phyloP scores from a whole-genome alignment of 2,888 invertebrate species.

The Selenia dentaria region DNA sequence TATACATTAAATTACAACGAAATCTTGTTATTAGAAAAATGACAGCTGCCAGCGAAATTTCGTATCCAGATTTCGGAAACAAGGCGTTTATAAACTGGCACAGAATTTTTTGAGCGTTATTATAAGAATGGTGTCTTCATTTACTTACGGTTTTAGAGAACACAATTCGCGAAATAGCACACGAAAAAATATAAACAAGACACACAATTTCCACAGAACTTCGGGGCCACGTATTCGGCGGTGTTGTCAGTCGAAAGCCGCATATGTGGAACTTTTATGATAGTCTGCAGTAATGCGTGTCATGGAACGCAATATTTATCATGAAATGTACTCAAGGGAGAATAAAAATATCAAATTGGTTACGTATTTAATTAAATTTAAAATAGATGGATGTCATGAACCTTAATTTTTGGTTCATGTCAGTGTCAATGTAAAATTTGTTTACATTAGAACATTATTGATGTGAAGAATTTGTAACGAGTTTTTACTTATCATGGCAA shows the following conservation, averaged over 20 bases:
- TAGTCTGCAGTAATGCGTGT: constrained; percentile 38
- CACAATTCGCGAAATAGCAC: constrained; percentile 60
- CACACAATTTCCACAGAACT: constrained; percentile 63
- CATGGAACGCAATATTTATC: constrained; percentile 49
- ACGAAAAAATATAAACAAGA: constrained; percentile 79
- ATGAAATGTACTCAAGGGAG: no score
- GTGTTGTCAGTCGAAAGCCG: constrained; percentile 73
- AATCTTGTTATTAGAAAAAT: constrained; percentile 40
- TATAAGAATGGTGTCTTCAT: constrained; percentile 30
- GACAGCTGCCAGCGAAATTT: constrained; percentile 36
- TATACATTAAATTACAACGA: constrained; percentile 38
- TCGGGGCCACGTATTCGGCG: constrained; percentile 80
- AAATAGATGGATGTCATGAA: no score
- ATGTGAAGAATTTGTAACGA: no score
- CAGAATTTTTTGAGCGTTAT: constrained; percentile 24
- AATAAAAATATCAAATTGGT: no score
- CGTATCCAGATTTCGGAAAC: constrained; percentile 36
- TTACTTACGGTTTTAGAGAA: constrained; percentile 67
- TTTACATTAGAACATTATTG: no score
- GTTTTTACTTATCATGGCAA: no score
- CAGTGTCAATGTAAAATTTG: no score
- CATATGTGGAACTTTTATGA: constrained; percentile 83
- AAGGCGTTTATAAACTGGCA: constrained; percentile 24
- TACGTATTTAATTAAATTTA: no score
- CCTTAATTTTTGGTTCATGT: no score